Base-by-base conservation (phyloP, 1,140 invertebrate species). In the Bombus pascuorum region DNA sequence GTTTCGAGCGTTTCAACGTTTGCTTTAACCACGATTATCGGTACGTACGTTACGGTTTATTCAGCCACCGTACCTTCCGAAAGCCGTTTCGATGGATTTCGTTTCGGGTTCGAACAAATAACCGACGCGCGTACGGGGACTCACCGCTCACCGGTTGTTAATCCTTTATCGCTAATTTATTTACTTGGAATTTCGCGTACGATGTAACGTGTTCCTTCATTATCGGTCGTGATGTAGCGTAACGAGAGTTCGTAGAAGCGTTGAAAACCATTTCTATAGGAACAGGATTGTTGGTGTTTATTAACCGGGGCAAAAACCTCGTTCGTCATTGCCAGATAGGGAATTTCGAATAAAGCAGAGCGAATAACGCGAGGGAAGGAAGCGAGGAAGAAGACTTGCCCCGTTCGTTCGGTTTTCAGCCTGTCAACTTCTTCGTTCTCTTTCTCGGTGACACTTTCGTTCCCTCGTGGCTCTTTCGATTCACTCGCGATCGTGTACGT, bases 21-120 rank as follows among this genome's bases (percentile, higher is more conserved):
- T 47, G 12, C 34, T 76, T 68, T 77, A 77, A 57, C 44, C 10
- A 32, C 18, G 22, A 68, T 83, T 83, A 68, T 68, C 59, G 22
- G 47, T 28, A 81, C 25, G n/a, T 18, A 8, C 8, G 79, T 81
- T 44, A 62, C 81, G 22, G 25, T 44, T 53, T 83, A 75, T 66
- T 66, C 32, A 22, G 37, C 68, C 18, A 81, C n/a, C n/a, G 44
- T 65, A 32, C 37, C 4, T 12, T n/a, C 39, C n/a, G 39, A 62
- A 65, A 81, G n/a, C 39, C n/a, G 32, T 34, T 59, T 44, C 53
- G 18, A 53, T 2, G 47, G 47, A 8, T 53, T 22, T 53, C 47
- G 47, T 53, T 8, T 8, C 18, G 18, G 18, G 47, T 53, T 18
- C 47, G 47, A 22, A 53, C 47, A 2, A 22, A 53, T 22, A 53